Evolutionary conservation across 1,140 invertebrate genomes (phyloP).

Genomic region (Diorhabda sublineata): DNA sequence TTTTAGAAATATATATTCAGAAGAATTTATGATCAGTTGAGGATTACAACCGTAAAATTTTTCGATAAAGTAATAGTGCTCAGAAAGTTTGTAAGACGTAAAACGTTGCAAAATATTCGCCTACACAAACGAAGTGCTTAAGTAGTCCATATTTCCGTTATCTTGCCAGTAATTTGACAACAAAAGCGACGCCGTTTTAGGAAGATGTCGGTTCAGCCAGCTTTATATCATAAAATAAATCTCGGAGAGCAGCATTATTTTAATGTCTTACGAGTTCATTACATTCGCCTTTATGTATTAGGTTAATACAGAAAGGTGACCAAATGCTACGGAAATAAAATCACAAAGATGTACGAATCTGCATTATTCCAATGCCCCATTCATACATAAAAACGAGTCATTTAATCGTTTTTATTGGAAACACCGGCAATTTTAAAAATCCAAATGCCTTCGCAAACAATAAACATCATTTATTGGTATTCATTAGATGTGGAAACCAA

Average conservation of each 20-base stretch:
- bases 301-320: too few species aligned
- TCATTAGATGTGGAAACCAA: too few species aligned
- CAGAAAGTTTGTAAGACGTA: background rate
- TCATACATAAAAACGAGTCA: too few species aligned
- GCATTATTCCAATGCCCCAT: too few species aligned
- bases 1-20: too few species aligned
- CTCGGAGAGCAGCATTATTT: background rate
- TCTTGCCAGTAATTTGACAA: slow-evolving; percentile 2
- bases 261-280: background rate
- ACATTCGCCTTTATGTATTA: background rate
- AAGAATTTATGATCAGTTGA: background rate
- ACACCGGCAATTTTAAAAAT: too few species aligned
- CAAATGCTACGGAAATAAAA: too few species aligned
- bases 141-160: slow-evolving; percentile 2
- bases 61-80: background rate
- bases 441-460: too few species aligned
- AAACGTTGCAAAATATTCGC: background rate
- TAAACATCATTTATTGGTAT: too few species aligned
- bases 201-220: background rate
- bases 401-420: too few species aligned
- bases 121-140: slow-evolving; percentile 2
- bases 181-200: background rate
- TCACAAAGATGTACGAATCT: too few species aligned
- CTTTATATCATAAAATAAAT: background rate
- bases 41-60: background rate